phyloP scores from a whole-genome alignment of 2,888 invertebrate species.

The Dolichopus griseipennis region DNA sequence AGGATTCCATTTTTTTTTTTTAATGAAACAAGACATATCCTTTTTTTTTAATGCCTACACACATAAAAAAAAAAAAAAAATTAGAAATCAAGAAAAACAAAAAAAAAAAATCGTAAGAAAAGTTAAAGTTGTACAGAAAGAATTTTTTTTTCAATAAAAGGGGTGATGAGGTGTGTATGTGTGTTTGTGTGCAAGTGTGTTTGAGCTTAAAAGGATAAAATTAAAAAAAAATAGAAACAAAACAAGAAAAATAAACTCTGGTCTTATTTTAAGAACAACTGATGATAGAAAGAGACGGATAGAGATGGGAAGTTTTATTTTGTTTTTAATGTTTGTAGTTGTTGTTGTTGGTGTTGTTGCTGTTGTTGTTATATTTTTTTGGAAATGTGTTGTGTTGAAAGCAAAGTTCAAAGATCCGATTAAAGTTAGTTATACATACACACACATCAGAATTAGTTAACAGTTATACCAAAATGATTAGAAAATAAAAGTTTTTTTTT shows the following conservation, averaged over 20 bases:
- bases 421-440: not conserved
- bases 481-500: too few species aligned
- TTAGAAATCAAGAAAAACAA: not conserved
- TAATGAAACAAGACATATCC: not conserved
- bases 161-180: too few species aligned
- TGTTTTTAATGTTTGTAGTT: too few species aligned
- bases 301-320: not conserved
- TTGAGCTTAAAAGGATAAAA: too few species aligned
- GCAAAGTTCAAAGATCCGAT: constrained; percentile 4
- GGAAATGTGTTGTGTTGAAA: not conserved
- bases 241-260: too few species aligned
- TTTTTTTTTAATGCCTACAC: not conserved
- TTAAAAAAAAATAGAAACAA: too few species aligned
- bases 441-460: too few species aligned
- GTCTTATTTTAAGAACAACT: too few species aligned
- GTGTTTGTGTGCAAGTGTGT: too few species aligned
- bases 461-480: too few species aligned
- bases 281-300: too few species aligned
- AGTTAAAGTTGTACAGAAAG: not conserved
- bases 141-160: not conserved
- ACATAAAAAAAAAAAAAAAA: too few species aligned
- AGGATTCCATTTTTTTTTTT: not conserved
- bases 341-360: not conserved
- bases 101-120: not conserved
- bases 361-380: not conserved